These are phyloP conservation scores for Sebastiscus tertius DNA, from an alignment of 2,797 vertebrate genomes.

Conservation along the genomic window DNA sequence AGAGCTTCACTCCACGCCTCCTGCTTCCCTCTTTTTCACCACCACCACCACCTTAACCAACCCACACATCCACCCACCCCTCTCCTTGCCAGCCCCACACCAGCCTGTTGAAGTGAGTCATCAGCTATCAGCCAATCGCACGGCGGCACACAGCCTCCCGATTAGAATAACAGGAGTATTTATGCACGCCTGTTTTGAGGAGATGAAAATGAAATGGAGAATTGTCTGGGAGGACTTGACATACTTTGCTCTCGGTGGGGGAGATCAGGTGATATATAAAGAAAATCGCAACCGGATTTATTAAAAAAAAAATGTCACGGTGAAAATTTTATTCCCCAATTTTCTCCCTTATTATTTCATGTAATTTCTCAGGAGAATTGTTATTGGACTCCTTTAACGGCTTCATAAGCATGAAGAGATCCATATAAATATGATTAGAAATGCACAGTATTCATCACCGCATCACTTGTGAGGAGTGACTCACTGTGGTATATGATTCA, in stretches of 20 bases:
- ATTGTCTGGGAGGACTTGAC: slow-evolving; percentile 39
- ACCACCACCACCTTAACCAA: slow-evolving; percentile 51
- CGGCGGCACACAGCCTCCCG: slow-evolving; percentile 62
- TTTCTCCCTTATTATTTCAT: not conserved
- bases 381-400: not conserved
- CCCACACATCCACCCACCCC: slow-evolving; percentile 48
- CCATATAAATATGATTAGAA: not conserved
- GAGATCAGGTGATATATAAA: not conserved
- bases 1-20: slow-evolving; percentile 69
- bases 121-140: slow-evolving; percentile 78
- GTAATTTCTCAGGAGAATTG: not conserved
- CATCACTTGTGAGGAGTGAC: slow-evolving; percentile 36
- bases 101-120: slow-evolving; percentile 85
- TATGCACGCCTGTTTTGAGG: slow-evolving; percentile 63
- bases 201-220: slow-evolving; percentile 61
- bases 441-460: slow-evolving; percentile 6
- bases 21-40: slow-evolving; percentile 60
- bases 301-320: not conserved
- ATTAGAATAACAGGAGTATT: slow-evolving; percentile 81
- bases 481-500: slow-evolving; percentile 54
- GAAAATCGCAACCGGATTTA: not conserved
- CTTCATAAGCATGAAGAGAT: not conserved
- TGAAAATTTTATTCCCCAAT: not conserved
- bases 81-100: slow-evolving; percentile 71
- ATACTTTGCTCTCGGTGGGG: slow-evolving; percentile 37